Percentiles rank a stretch among this genome's conserved stretches.
phyloP scores from a whole-genome alignment of 2,888 invertebrate genomes.

The Plusia festucae region DNA sequence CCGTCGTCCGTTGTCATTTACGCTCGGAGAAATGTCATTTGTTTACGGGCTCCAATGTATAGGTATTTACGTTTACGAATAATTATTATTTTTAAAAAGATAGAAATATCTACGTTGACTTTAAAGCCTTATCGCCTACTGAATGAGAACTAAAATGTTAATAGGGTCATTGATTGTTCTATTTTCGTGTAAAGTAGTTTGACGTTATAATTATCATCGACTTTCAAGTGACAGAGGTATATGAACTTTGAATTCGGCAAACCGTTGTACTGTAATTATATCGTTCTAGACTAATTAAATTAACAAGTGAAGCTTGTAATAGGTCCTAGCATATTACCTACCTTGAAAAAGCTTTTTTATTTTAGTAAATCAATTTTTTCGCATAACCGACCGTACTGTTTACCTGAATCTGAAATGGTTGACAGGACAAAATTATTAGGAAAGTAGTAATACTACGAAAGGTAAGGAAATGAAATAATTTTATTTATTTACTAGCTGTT shows the following conservation, averaged over 20 bases:
- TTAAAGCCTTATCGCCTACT: background rate
- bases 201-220: background rate
- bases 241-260: conserved; percentile 4
- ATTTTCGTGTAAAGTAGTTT: background rate
- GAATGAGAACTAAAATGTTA: background rate
- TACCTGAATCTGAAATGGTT: no score
- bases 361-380: background rate
- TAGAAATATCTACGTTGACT: no score
- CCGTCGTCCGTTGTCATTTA: no score
- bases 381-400: no score
- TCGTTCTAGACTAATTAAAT: conserved; percentile 1
- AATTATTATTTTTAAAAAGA: no score
- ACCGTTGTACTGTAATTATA: conserved; percentile 4
- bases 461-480: no score
- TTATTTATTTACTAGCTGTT: no score
- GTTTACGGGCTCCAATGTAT: no score
- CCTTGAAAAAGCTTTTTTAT: background rate
- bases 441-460: no score
- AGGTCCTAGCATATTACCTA: background rate
- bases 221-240: background rate
- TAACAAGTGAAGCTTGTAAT: background rate
- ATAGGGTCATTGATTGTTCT: background rate
- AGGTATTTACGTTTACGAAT: no score
- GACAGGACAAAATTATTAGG: no score
- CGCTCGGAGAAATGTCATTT: no score